phyloP scores from a whole-genome alignment of 1,140 invertebrate genomes.

The Drosophila eugracilis region DNA sequence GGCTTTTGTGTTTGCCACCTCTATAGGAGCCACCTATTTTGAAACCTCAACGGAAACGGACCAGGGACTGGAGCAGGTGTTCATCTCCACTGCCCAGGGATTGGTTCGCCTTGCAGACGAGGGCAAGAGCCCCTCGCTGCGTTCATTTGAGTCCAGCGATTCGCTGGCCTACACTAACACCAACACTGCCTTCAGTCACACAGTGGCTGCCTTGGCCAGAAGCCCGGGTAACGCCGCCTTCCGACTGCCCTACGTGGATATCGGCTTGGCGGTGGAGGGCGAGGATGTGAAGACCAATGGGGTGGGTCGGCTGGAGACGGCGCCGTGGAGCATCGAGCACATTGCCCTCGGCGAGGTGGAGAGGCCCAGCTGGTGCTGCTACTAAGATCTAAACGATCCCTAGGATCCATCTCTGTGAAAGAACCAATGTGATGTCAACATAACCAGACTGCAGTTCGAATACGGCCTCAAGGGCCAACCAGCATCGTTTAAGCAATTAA shows the following conservation, averaged over 20 bases:
- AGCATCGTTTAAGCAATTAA: constrained; percentile 56
- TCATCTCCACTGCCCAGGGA: constrained; percentile 87
- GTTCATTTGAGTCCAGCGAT: constrained; percentile 85
- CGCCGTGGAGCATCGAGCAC: constrained; percentile 86
- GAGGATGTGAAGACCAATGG: constrained; percentile 86
- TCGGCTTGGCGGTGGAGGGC: constrained; percentile 82
- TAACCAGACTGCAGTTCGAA: constrained; percentile 75
- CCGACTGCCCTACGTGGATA: constrained; percentile 72
- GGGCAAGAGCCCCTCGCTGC: constrained; percentile 85
- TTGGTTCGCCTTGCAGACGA: constrained; percentile 86
- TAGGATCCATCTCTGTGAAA: constrained; percentile 36
- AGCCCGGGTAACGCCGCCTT: constrained; percentile 57
- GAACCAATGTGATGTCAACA: constrained; percentile 70
- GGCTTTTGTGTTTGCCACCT: constrained; percentile 90
- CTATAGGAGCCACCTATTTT: constrained; percentile 93
- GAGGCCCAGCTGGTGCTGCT: constrained; percentile 87
- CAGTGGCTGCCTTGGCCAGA: constrained; percentile 48
- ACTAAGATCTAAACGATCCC: constrained; percentile 37
- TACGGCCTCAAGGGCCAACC: constrained; percentile 24
- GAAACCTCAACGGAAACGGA: constrained; percentile 93
- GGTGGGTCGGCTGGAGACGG: constrained; percentile 86
- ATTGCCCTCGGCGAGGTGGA: constrained; percentile 88
- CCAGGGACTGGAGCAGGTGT: constrained; percentile 90
- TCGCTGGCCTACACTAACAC: constrained; percentile 81
- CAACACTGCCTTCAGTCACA: constrained; percentile 71